These are phyloP conservation scores for Tinamus major DNA, from an alignment of 2,797 vertebrate species.

Conservation along the genomic window DNA sequence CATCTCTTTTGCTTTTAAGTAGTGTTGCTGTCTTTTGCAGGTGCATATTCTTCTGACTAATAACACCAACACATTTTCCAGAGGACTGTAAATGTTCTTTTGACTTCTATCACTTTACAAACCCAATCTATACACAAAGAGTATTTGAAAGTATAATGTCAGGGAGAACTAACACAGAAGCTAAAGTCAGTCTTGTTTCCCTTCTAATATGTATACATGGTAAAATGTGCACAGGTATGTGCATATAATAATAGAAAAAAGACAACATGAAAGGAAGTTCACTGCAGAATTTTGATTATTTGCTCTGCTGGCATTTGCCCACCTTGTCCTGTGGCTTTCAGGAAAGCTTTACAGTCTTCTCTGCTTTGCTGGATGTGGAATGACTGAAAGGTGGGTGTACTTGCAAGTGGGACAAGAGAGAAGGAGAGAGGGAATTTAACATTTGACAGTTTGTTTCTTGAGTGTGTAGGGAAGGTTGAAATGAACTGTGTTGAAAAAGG, in stretches of 20 bases:
- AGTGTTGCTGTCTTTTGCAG: not conserved
- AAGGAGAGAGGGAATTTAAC: not conserved
- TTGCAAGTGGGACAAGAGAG: not conserved
- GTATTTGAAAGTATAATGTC: not conserved
- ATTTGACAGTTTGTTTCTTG: not conserved
- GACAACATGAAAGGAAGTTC: not conserved
- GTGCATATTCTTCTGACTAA: not conserved
- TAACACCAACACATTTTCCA: not conserved
- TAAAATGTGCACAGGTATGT: not conserved
- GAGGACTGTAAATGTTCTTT: not conserved
- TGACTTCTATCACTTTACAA: not conserved
- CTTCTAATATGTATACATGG: not conserved
- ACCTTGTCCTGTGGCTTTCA: not conserved
- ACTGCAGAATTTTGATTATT: not conserved
- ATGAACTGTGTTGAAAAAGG: not conserved
- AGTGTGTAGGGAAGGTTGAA: not conserved
- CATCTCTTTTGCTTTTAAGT: not conserved
- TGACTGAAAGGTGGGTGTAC: too few species aligned
- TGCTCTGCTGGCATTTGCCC: not conserved
- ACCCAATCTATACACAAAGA: not conserved
- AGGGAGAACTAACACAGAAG: not conserved
- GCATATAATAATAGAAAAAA: too few species aligned
- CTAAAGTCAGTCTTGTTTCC: not conserved
- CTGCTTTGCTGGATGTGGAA: not conserved
- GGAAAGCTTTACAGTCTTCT: not conserved